phyloP scores from a whole-genome alignment of 2,797 vertebrate species.

The Hydrolagus colliei region DNA sequence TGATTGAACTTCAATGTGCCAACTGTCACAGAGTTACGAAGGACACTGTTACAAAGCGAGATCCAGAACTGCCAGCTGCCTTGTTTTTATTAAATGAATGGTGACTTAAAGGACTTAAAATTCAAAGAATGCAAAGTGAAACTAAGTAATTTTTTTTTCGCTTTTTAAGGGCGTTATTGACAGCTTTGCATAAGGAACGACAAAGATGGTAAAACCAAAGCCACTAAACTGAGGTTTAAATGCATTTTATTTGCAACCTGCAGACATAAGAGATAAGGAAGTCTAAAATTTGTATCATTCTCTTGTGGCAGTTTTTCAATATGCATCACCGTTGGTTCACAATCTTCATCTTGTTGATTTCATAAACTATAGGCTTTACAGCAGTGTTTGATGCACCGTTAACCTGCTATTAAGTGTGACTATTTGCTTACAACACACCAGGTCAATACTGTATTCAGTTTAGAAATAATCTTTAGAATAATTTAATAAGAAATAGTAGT shows the following conservation, averaged over 20 bases:
- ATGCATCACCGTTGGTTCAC: neutral
- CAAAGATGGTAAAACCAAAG: neutral
- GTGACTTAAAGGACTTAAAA: too few relatives aligned
- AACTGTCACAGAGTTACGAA: too few relatives aligned
- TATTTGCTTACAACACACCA: neutral
- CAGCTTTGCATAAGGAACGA: too few relatives aligned
- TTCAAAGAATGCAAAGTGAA: too few relatives aligned
- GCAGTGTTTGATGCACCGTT: conserved; percentile 15
- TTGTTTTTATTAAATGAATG: too few relatives aligned
- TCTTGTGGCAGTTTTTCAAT: neutral
- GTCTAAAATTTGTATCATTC: conserved; percentile 26
- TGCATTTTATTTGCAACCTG: conserved; percentile 29
- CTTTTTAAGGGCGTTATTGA: too few relatives aligned
- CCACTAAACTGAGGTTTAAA: neutral
- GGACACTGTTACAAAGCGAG: neutral
- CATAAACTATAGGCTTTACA: neutral
- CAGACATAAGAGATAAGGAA: conserved; percentile 21
- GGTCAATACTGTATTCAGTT: neutral
- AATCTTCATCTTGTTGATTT: conserved; percentile 12
- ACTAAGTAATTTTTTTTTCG: too few relatives aligned
- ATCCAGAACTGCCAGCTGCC: neutral
- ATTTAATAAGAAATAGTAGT: neutral
- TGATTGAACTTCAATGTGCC: neutral
- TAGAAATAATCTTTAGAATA: conserved; percentile 20
- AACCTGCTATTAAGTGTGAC: neutral